Evolutionary conservation across 2,888 invertebrate species (phyloP), one percentile per base, ranked within the genome.

Genomic region (Drosophila barbarae): DNA sequence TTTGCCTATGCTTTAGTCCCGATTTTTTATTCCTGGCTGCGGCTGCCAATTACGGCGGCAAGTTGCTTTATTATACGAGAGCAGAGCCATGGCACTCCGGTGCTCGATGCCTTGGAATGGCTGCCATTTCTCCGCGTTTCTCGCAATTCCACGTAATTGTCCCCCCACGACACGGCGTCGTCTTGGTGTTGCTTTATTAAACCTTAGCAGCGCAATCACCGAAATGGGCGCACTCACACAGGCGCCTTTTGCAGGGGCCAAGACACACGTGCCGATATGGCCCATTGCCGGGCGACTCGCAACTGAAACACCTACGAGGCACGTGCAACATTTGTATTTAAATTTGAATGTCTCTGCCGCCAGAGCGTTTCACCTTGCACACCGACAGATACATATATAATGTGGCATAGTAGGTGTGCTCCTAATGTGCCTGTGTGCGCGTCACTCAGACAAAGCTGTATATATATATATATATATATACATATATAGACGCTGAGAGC

Each of bases 301-400:
- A 52, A 55, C 66, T 7, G 59, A 69, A 64, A 66, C 74, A 82
- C 74, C 77, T 66, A 65, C 67, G 65, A 64, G 65, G 66, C 65
- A 82, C 85, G 85, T 82, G 85, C 80, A 72, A 72, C 77, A 83
- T 83, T 84, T 82, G 85, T 79, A 80, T 84, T 84, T 84, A 84
- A 84, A 79, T 84, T 83, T 84, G 71, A 81, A 80, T 78, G 84
- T 70, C 67, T 74, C 46, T 71, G 61, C 54, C 52, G 58, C 50
- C 65, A 38, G 44, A 36, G 28, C 52, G 41, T 39, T 72, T 70
- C 53, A 71, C 71, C 69, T 71, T 71, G 72, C 72, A 64, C 44
- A 57, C 38, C 47, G 38, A 23, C 47, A 34, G 23, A 23, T 21
- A 21, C 21, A 63, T 23, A 30, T 23, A 30, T 30, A 26, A 7